A percentile compares a stretch with the other conserved stretches of the same genome.
Evolutionary conservation across 2,888 invertebrate species (phyloP).

Genomic region (Labia minor): DNA sequence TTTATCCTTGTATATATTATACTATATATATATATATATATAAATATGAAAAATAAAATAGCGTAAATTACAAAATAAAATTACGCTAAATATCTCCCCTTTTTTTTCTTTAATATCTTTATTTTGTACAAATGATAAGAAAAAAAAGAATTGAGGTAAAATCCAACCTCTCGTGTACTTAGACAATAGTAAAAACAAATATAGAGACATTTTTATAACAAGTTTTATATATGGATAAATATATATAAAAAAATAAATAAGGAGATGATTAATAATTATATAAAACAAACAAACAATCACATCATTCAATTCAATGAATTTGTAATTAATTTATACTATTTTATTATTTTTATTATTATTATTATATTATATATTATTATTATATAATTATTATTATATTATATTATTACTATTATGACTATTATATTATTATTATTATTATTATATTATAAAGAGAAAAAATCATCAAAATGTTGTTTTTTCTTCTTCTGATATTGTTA

Average conservation of each 20-base stretch:
- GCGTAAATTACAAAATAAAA: neutral
- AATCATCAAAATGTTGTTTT: too few relatives aligned
- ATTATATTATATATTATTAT: slow-evolving; percentile 23
- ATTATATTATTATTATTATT: too few relatives aligned
- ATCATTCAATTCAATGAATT: slow-evolving; percentile 30
- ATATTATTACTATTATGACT: slow-evolving; percentile 22
- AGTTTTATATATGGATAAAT: too few relatives aligned
- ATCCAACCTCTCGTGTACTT: neutral
- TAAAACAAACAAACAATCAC: too few relatives aligned
- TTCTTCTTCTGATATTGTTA: too few relatives aligned
- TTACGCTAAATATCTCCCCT: too few relatives aligned
- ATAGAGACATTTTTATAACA: slow-evolving; percentile 22
- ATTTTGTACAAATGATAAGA: neutral
- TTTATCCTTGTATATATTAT: neutral
- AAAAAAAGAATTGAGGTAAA: neutral
- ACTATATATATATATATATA: too few relatives aligned
- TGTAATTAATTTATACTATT: slow-evolving; percentile 29
- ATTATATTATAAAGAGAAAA: too few relatives aligned
- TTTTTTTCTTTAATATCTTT: neutral
- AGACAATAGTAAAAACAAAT: too few relatives aligned
- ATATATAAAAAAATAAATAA: too few relatives aligned
- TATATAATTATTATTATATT: slow-evolving; percentile 25
- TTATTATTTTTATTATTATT: slow-evolving; percentile 28
- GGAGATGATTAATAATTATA: too few relatives aligned
- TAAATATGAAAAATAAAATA: too few relatives aligned